phyloP scores from a whole-genome alignment of 92 coral and sea anemone genomes.

The Umimayanthus kanabou region DNA sequence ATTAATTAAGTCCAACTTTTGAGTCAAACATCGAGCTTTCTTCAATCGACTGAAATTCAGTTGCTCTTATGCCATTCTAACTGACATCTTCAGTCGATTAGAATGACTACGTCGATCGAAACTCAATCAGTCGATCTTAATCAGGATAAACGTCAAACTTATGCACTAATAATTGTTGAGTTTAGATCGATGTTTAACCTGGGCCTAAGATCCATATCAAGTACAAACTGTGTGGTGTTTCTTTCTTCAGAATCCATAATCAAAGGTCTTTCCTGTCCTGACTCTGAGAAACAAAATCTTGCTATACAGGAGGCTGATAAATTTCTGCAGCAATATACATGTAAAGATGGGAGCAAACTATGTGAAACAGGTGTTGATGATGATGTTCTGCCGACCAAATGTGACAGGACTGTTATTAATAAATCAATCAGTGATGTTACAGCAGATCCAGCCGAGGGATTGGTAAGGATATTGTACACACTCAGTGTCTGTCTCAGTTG shows the following conservation, averaged over 20 bases:
- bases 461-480: not conserved
- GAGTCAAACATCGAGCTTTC: no score
- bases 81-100: no score
- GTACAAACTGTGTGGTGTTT: not conserved
- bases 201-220: no score
- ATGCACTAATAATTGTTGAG: no score
- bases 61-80: no score
- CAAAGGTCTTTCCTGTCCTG: slow-evolving; percentile 75
- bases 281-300: slow-evolving; percentile 61
- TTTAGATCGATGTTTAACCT: no score
- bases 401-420: slow-evolving; percentile 31
- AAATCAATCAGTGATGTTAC: slow-evolving; percentile 8
- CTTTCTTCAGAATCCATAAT: slow-evolving; percentile 72
- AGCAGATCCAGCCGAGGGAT: not conserved
- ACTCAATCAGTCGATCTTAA: no score
- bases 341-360: slow-evolving; percentile 42
- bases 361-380: slow-evolving; percentile 17
- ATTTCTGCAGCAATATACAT: slow-evolving; percentile 58
- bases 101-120: no score
- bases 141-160: no score
- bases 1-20: no score
- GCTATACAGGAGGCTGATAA: slow-evolving; percentile 84
- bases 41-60: no score
- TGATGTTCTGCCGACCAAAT: slow-evolving; percentile 15
- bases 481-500: not conserved